Evolutionary conservation across 2,113 vertebrate genomes (phyloP).

Genomic region (Callipepla squamata): DNA sequence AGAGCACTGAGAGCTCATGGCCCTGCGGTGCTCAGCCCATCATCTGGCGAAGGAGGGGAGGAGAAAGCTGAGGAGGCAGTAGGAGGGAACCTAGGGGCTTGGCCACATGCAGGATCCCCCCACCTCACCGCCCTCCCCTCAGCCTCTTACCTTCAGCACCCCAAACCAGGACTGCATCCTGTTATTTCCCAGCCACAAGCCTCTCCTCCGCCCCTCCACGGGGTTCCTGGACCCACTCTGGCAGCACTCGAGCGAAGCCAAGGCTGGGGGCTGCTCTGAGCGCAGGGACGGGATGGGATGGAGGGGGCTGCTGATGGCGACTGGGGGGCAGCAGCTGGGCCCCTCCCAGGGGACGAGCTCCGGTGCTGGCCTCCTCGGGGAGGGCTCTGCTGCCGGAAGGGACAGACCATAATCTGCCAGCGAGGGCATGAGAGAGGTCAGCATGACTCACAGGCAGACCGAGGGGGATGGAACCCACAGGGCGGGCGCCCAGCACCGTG

Average conservation of each 20-base stretch:
- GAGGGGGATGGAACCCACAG: not conserved
- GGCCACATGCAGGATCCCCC: rapidly evolving
- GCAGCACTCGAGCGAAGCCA: not conserved
- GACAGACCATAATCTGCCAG: constrained; percentile 44
- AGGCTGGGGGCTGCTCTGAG: rapidly evolving
- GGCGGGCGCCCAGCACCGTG: rapidly evolving
- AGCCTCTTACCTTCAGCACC: not conserved
- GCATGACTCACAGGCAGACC: constrained; percentile 24
- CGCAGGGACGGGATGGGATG: rapidly evolving
- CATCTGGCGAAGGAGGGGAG: constrained; percentile 31
- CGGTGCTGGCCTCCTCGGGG: not conserved
- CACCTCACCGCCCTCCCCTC: rapidly evolving
- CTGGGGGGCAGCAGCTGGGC: not conserved
- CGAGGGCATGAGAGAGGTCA: constrained; percentile 76
- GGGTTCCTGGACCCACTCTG: not conserved
- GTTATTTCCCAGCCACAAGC: not conserved
- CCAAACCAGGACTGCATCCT: not conserved
- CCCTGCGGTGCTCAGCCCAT: constrained; percentile 54
- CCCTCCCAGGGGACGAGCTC: constrained; percentile 48
- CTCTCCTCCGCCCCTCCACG: not conserved
- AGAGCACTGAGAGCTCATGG: constrained; percentile 47
- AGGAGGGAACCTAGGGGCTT: not conserved
- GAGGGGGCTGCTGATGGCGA: not conserved
- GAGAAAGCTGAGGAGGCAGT: not conserved
- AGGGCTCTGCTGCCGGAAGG: constrained; percentile 52